These are phyloP conservation scores for Ptychochromis oligacanthus DNA, from an alignment of 2,113 vertebrate species.

Conservation along the genomic window DNA sequence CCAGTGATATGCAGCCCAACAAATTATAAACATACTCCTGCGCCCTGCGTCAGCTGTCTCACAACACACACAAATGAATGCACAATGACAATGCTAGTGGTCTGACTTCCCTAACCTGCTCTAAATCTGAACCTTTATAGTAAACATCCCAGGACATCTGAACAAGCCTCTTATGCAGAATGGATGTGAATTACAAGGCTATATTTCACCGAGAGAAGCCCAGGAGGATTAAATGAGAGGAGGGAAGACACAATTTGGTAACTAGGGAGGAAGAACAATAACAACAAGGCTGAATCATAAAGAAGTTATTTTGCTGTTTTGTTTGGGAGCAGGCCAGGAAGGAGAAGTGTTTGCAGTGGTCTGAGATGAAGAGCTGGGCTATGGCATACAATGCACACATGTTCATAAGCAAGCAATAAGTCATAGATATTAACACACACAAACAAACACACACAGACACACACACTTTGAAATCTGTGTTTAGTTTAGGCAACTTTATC, in stretches of 20 bases:
- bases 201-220: slow-evolving; percentile 73
- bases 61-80: slow-evolving; percentile 47
- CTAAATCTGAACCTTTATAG: slow-evolving; percentile 81
- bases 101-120: slow-evolving; percentile 74
- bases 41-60: slow-evolving; percentile 39
- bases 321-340: slow-evolving; percentile 73
- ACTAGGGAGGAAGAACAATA: slow-evolving; percentile 79
- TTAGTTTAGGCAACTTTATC: slow-evolving; percentile 28
- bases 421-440: slow-evolving; percentile 23
- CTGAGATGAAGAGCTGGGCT: slow-evolving; percentile 33
- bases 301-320: slow-evolving; percentile 81
- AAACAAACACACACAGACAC: slow-evolving; percentile 12
- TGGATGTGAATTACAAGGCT: slow-evolving; percentile 76
- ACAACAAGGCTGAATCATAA: slow-evolving; percentile 82
- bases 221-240: slow-evolving; percentile 66
- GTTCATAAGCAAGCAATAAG: slow-evolving; percentile 53
- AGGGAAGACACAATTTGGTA: slow-evolving; percentile 75
- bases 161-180: slow-evolving; percentile 73
- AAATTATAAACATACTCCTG: slow-evolving; percentile 76
- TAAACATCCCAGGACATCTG: slow-evolving; percentile 80
- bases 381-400: slow-evolving; percentile 29
- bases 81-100: slow-evolving; percentile 32
- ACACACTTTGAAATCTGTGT: not conserved
- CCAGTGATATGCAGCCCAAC: slow-evolving; percentile 55
- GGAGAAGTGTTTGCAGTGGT: slow-evolving; percentile 52